Conservation (phyloP, 2,797 vertebrate species). For the Valencia hispanica region DNA sequence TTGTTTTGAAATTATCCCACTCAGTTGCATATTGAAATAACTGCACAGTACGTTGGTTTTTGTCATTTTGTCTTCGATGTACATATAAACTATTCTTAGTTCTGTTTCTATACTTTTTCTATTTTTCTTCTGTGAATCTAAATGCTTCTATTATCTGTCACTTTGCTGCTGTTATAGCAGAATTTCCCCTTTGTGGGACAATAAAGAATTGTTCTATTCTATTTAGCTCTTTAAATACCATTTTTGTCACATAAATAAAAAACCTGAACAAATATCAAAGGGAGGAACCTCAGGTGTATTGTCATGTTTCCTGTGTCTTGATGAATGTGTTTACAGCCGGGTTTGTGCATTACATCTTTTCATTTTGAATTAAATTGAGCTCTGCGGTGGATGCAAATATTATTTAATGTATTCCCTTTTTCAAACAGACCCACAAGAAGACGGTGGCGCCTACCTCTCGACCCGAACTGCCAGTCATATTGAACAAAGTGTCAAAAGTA, state of each 20-base stretch:
- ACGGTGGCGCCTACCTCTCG: neutral
- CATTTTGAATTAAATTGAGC: slow-evolving; percentile 4
- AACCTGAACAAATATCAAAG: neutral
- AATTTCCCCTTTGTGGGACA: no score
- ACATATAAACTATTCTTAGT: no score
- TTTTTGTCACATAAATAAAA: neutral
- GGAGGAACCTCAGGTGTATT: neutral
- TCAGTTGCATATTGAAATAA: no score
- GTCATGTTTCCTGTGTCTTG: neutral
- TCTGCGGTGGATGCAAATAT: slow-evolving; percentile 8
- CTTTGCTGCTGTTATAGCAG: no score
- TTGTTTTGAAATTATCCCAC: no score
- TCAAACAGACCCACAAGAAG: neutral
- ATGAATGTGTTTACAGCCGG: neutral
- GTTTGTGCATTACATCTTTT: slow-evolving; percentile 19
- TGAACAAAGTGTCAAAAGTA: slow-evolving; percentile 1
- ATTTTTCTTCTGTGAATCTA: no score
- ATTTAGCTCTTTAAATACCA: no score
- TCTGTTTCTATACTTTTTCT: no score
- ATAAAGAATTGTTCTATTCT: no score
- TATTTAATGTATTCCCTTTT: slow-evolving; percentile 5
- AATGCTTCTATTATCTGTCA: no score
- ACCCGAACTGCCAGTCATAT: slow-evolving; percentile 1
- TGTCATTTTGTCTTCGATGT: no score
- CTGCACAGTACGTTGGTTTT: no score